These are phyloP conservation scores for Latrodectus hesperus DNA, from an alignment of 2,888 invertebrate species.

Conservation along the genomic window DNA sequence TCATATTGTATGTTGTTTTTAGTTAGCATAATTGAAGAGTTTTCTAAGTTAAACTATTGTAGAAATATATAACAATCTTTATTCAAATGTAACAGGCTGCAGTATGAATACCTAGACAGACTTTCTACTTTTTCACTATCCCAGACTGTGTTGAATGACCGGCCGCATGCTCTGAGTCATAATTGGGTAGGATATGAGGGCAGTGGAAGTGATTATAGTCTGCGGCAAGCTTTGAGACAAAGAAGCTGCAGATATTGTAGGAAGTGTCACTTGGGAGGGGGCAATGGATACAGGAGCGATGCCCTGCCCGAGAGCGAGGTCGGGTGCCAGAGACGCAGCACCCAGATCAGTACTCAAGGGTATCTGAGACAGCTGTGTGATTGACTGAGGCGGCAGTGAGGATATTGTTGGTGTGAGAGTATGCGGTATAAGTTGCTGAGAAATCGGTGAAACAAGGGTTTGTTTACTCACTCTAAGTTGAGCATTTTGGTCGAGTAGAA, in stretches of 20 bases:
- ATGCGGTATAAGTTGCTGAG: constrained; percentile 64
- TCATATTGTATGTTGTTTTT: no score
- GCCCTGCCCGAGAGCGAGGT: constrained; percentile 76
- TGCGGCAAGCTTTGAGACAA: constrained; percentile 74
- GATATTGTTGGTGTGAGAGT: constrained; percentile 65
- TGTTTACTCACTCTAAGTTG: constrained; percentile 81
- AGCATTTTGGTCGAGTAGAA: constrained; percentile 85
- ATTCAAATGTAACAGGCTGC: no score
- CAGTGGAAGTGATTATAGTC: constrained; percentile 77
- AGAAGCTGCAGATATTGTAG: constrained; percentile 70
- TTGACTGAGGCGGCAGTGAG: constrained; percentile 49
- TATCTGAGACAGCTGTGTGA: constrained; percentile 65
- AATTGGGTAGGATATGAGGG: constrained; percentile 81
- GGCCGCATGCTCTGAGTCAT: constrained; percentile 78
- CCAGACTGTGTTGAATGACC: constrained; percentile 68
- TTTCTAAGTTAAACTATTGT: no score
- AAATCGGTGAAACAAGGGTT: constrained; percentile 67
- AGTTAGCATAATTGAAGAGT: no score
- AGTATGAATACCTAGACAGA: no score
- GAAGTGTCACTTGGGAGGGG: constrained; percentile 70
- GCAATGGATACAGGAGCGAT: constrained; percentile 72
- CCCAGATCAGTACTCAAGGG: constrained; percentile 62
- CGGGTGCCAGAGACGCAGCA: constrained; percentile 72
- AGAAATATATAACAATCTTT: no score
- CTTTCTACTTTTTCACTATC: constrained; percentile 4